phyloP scores from a whole-genome alignment of 2,797 vertebrate genomes.

The Oreochromis mossambicus region DNA sequence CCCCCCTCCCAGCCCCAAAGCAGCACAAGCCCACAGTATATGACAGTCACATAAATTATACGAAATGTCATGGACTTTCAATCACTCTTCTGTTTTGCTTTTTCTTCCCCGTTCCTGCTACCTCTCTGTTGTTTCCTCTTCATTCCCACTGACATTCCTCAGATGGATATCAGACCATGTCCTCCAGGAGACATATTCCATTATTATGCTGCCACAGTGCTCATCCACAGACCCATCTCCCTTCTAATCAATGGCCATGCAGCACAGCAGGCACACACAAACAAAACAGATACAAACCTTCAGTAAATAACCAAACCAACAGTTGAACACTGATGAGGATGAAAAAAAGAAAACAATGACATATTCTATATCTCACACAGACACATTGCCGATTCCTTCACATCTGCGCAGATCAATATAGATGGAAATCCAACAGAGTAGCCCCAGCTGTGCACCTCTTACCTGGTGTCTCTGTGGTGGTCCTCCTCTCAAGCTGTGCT shows the following conservation, averaged over 20 bases:
- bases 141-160: constrained; percentile 48
- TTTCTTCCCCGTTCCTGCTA: not conserved
- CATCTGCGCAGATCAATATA: constrained; percentile 6
- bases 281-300: constrained; percentile 14
- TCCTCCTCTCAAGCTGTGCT: constrained; percentile 49
- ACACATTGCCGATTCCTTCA: constrained; percentile 4
- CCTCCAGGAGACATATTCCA: constrained; percentile 68
- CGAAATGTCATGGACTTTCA: constrained; percentile 34
- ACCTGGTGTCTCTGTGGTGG: constrained; percentile 56
- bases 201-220: constrained; percentile 62
- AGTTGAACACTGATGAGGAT: constrained; percentile 7
- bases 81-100: not conserved
- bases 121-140: constrained; percentile 18
- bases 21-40: constrained; percentile 26
- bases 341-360: not conserved
- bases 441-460: constrained; percentile 45
- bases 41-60: constrained; percentile 25
- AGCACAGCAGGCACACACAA: constrained; percentile 41
- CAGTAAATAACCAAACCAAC: constrained; percentile 23
- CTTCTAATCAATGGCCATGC: constrained; percentile 64
- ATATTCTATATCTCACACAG: not conserved
- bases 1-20: not conserved
- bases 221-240: constrained; percentile 55
- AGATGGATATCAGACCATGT: constrained; percentile 62
- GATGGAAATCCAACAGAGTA: constrained; percentile 28